Conservation (phyloP, 2,113 vertebrate species). For the Chlorocebus sabaeus region DNA sequence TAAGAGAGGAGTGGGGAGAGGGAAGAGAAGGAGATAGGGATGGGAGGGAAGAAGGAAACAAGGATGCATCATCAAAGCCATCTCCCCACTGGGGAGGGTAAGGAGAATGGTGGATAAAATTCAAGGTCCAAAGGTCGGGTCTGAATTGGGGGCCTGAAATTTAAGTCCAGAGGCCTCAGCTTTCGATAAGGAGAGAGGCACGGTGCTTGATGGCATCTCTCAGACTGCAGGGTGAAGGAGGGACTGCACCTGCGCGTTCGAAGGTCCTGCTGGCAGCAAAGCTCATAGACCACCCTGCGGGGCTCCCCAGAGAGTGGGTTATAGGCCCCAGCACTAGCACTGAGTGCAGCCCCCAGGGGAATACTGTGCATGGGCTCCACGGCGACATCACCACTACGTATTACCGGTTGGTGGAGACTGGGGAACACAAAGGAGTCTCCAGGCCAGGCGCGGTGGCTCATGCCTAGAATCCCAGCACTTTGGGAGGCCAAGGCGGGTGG, state of each 20-base stretch:
- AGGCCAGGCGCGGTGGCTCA: neutral
- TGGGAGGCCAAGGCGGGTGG: too few relatives aligned
- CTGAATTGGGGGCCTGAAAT: neutral
- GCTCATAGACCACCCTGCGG: conserved; percentile 87
- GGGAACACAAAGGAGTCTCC: neutral
- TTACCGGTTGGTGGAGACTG: conserved; percentile 88
- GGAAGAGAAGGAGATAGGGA: neutral
- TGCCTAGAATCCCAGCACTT: too few relatives aligned
- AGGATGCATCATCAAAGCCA: neutral
- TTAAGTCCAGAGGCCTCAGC: neutral
- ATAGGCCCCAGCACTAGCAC: conserved; percentile 87
- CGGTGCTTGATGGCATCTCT: neutral
- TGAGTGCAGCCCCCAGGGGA: conserved; percentile 83
- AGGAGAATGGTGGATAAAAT: neutral
- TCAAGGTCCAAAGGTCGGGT: neutral
- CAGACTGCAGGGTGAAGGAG: neutral
- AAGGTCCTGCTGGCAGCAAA: conserved; percentile 83
- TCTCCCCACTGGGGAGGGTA: neutral
- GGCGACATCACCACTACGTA: conserved; percentile 83
- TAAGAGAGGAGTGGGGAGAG: neutral
- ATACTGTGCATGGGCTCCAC: conserved; percentile 74
- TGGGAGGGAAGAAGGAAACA: neutral
- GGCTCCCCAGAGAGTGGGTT: conserved; percentile 82
- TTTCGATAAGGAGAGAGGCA: neutral
- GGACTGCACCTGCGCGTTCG: neutral